These are phyloP conservation scores for Sarcophaga carnaria DNA, from an alignment of 2,888 invertebrate species.

Conservation along the genomic window DNA sequence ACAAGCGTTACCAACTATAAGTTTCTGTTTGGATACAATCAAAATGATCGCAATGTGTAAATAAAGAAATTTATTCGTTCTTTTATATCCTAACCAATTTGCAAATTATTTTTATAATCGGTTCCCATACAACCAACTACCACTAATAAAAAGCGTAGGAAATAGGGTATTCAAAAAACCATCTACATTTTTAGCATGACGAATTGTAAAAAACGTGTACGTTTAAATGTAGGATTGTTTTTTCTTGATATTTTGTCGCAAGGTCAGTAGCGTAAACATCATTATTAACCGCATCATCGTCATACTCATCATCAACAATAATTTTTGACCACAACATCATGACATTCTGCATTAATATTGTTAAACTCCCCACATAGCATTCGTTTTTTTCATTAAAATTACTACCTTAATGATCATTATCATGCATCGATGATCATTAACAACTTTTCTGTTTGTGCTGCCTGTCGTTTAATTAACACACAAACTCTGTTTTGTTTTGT, in stretches of 20 bases:
- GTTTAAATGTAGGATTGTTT: constrained; percentile 19
- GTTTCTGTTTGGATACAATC: too few relatives aligned
- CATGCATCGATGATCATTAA: constrained; percentile 33
- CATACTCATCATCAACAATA: constrained; percentile 30
- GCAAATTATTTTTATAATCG: too few relatives aligned
- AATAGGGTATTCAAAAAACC: constrained; percentile 13
- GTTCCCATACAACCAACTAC: too few relatives aligned
- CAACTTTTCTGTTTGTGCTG: constrained; percentile 14
- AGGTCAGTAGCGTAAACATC: constrained; percentile 59
- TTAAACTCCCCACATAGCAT: constrained; percentile 2
- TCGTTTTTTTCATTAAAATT: background rate
- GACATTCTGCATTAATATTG: background rate
- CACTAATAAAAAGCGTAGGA: too few relatives aligned
- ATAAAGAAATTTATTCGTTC: too few relatives aligned
- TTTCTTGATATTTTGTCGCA: constrained; percentile 56
- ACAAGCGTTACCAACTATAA: too few relatives aligned
- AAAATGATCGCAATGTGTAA: too few relatives aligned
- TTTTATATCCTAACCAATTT: too few relatives aligned
- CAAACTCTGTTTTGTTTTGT: background rate
- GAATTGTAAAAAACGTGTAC: constrained; percentile 23
- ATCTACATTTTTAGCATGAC: constrained; percentile 15
- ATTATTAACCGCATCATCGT: constrained; percentile 18
- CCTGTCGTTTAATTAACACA: constrained; percentile 55
- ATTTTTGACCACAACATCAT: constrained; percentile 15
- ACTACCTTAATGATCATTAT: constrained; percentile 3